Percentiles rank a stretch among this genome's conserved stretches.
Evolutionary conservation across 2,888 invertebrate genomes (phyloP).

Genomic region (Plebejus anna): DNA sequence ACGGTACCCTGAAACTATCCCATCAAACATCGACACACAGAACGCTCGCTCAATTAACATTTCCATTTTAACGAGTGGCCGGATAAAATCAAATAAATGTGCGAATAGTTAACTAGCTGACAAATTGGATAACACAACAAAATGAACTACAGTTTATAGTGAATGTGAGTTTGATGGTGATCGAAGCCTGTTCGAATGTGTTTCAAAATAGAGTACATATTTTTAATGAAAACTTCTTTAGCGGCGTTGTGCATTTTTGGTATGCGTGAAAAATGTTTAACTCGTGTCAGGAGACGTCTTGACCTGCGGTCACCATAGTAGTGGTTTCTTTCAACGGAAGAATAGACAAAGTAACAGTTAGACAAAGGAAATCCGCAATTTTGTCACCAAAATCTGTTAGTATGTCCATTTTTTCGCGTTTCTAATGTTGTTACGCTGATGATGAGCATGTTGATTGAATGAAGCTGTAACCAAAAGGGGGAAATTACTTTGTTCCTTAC

Average conservation of each 20-base stretch:
- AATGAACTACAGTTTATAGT: conserved; percentile 27
- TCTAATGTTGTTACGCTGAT: no score
- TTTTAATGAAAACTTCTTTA: not conserved
- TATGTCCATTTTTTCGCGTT: no score
- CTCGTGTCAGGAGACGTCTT: no score
- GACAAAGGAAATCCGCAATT: no score
- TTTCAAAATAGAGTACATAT: not conserved
- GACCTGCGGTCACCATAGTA: no score
- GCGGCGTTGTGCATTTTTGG: not conserved
- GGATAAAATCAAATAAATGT: conserved; percentile 27
- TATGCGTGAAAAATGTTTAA: no score
- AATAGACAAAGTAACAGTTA: no score
- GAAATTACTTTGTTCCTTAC: no score
- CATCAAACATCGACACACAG: conserved; percentile 17
- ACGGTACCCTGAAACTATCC: not conserved
- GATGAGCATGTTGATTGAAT: no score
- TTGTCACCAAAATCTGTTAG: no score
- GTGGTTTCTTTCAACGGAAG: no score
- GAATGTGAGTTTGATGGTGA: conserved; percentile 31
- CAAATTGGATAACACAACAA: conserved; percentile 27
- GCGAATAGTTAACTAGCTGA: conserved; percentile 27
- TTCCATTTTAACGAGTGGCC: conserved; percentile 21
- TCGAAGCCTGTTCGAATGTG: conserved; percentile 24
- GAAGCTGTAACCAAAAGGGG: no score
- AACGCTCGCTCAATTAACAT: conserved; percentile 10